Evolutionary conservation across 2,797 vertebrate genomes (phyloP).

Genomic region (Typhlichthys subterraneus): DNA sequence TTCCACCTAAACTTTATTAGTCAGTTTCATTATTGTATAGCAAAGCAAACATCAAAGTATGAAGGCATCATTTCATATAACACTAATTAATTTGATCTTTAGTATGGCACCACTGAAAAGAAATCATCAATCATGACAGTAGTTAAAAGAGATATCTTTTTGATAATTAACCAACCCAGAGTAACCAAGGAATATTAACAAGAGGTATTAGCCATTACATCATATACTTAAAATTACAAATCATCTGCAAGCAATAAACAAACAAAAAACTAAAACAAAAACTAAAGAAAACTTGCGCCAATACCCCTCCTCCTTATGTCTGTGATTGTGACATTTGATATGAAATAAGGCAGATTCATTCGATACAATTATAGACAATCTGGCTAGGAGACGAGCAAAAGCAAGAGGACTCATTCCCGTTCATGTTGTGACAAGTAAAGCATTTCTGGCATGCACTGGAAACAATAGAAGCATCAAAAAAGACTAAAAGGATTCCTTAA

Average conservation of each 20-base stretch:
- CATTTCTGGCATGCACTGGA: conserved; percentile 86
- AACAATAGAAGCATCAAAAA: conserved; percentile 57
- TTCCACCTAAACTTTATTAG: conserved; percentile 79
- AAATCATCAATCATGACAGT: conserved; percentile 70
- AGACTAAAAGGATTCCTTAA: conserved; percentile 62
- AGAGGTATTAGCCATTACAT: conserved; percentile 76
- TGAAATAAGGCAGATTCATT: conserved; percentile 92
- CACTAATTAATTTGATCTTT: conserved; percentile 73
- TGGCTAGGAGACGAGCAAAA: conserved; percentile 76
- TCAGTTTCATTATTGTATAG: conserved; percentile 84
- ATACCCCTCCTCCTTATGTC: conserved; percentile 57
- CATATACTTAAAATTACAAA: conserved; percentile 79
- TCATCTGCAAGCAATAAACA: conserved; percentile 83
- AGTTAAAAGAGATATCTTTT: conserved; percentile 65
- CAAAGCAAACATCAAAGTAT: conserved; percentile 92
- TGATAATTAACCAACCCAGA: conserved; percentile 45
- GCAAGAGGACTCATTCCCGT: conserved; percentile 79
- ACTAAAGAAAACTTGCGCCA: conserved; percentile 75
- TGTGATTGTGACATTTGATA: conserved; percentile 74
- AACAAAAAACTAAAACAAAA: conserved; percentile 71
- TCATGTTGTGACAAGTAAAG: conserved; percentile 83
- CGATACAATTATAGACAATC: conserved; percentile 83
- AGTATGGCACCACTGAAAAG: conserved; percentile 84
- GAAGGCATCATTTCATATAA: conserved; percentile 89
- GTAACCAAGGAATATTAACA: conserved; percentile 70